Evolutionary conservation across 2,888 invertebrate species (phyloP), one percentile per base, ranked within the genome.

Genomic region (Lasioglossum morio): DNA sequence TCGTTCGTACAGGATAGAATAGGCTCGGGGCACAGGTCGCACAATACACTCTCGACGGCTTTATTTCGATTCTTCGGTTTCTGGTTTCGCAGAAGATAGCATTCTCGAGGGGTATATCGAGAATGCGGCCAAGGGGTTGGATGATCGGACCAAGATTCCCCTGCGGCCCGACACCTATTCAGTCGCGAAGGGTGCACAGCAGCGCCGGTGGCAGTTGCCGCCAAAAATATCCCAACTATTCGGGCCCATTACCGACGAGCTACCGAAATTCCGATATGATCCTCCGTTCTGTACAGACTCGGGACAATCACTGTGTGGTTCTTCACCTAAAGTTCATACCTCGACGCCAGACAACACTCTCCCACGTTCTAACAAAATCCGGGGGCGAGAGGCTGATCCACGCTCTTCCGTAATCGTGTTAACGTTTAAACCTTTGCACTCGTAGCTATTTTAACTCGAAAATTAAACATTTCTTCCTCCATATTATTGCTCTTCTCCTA

Each of bases 151-250:
- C 87, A 77, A 90, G 90, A 90, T 89, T 86, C 79, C 57, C 76
- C 7, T 79, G 63, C 53, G 40, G 77, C 40, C 70, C 66, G 30
- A 77, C 84, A 76, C 72, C 85, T 86, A 89, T 89, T 87, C 82
- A 82, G 60, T 37, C 60, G 72, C 76, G 75, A 72, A 19, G 73
- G 66, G 74, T 40, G 57, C 60, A 23, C 53, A 48, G 40, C 19
- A 34, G n/a, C 37, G 78, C 83, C 30, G 60, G 60, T 73, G 87
- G 82, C 84, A 80, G 81, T 87, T 87, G 78, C 88, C 81, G 87
- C 90, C 91, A 92, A 92, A 94, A 94, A 94, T 93, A 94, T 94
- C 89, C 86, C 90, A 93, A 93, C 93, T 93, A 94, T 94, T 94
- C 87, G 84, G 82, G 82, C 79, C 92, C 89, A 93, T 94, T 92